Conservation (phyloP, 53 echinoderm and acorn worm genomes). For the Pentamera pediparva region DNA sequence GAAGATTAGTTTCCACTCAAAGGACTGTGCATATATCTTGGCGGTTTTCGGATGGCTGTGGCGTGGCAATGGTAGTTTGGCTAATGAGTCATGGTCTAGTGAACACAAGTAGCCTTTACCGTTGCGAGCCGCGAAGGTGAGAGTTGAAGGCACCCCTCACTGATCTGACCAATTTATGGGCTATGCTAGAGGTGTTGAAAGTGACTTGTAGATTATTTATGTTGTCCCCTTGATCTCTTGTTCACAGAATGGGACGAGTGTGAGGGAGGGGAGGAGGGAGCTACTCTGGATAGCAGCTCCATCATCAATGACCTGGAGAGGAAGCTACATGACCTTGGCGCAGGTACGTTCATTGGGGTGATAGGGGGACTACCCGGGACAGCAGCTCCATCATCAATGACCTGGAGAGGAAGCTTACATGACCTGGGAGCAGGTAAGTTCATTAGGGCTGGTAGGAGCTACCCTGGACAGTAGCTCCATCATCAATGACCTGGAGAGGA, state of each 20-base stretch:
- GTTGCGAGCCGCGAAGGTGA: too few species aligned
- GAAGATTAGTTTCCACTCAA: too few species aligned
- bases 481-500: constrained; percentile 24
- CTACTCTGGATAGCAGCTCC: constrained; percentile 18
- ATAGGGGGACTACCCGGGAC: constrained; percentile 20
- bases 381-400: constrained; percentile 22
- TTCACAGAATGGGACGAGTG: constrained; percentile 28
- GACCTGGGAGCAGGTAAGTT: constrained; percentile 25
- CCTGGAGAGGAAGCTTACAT: constrained; percentile 13
- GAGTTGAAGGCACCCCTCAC: too few species aligned
- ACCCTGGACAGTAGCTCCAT: constrained; percentile 19
- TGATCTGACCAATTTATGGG: neutral
- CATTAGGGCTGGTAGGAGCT: too few species aligned
- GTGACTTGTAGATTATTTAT: neutral
- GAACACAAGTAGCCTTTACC: too few species aligned
- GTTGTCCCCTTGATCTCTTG: neutral
- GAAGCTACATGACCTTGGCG: constrained; percentile 1
- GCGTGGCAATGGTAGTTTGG: too few species aligned
- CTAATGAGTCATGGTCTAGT: neutral
- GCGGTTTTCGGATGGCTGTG: too few species aligned
- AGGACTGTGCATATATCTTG: too few species aligned
- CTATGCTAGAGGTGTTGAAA: neutral
- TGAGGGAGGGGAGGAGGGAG: constrained; percentile 32
- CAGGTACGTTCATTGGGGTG: constrained; percentile 10
- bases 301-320: constrained; percentile 28